Percentiles rank a stretch among this genome's conserved stretches.
Conservation (phyloP, 1,140 invertebrate genomes). For the Antheraea mylitta region DNA sequence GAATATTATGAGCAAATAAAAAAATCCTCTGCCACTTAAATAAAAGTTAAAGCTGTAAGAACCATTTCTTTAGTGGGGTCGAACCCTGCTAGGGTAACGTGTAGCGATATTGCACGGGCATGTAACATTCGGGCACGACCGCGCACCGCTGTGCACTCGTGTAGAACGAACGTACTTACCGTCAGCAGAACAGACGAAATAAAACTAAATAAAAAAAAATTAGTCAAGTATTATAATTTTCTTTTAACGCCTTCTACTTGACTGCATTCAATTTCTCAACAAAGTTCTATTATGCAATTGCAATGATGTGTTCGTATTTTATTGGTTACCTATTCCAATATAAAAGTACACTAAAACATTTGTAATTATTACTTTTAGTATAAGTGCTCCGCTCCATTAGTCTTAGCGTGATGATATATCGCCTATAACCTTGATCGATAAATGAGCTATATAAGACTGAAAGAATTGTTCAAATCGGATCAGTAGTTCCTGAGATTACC, state of each 20-base stretch:
- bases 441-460: no score
- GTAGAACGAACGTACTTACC: constrained; percentile 32
- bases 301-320: no score
- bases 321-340: no score
- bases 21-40: background rate
- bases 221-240: background rate
- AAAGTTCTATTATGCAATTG: no score
- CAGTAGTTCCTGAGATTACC: no score
- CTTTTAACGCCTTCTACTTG: background rate
- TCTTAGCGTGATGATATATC: no score
- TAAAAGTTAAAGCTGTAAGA: background rate
- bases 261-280: no score
- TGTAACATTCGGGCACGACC: constrained; percentile 55
- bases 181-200: constrained; percentile 18
- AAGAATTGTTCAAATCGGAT: no score
- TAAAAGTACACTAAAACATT: no score
- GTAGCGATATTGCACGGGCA: constrained; percentile 57
- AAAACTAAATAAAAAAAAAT: background rate
- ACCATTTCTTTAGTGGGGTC: constrained; percentile 20
- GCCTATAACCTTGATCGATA: no score
- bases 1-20: background rate
- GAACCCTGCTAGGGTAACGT: constrained; percentile 18
- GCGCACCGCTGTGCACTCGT: constrained; percentile 31
- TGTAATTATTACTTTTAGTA: no score
- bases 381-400: no score